Evolutionary conservation across 2,797 vertebrate genomes (phyloP).

Genomic region (Rhincodon typus): DNA sequence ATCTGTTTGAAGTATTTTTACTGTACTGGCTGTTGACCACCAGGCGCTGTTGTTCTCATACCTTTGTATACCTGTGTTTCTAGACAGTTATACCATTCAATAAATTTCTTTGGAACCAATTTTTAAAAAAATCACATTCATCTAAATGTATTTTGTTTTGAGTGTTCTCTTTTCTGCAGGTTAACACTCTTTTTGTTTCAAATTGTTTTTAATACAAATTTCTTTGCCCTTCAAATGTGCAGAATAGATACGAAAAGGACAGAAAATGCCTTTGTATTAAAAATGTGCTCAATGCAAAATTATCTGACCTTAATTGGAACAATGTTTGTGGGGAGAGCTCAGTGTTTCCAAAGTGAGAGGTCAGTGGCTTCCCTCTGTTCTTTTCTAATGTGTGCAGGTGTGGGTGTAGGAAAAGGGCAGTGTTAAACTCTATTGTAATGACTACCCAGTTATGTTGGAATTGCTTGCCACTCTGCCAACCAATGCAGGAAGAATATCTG

Average conservation of each 20-base stretch:
- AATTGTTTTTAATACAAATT: background rate
- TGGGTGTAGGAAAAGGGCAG: background rate
- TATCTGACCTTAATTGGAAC: background rate
- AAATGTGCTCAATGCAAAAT: background rate
- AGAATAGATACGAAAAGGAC: background rate
- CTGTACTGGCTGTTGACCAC: slow-evolving; percentile 81
- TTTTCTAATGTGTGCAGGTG: background rate
- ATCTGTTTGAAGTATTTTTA: slow-evolving; percentile 63
- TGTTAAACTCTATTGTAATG: background rate
- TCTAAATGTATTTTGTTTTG: slow-evolving; percentile 70
- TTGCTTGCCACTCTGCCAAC: background rate
- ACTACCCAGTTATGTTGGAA: background rate
- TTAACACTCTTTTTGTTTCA: background rate
- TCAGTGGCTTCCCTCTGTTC: background rate
- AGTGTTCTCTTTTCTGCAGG: background rate
- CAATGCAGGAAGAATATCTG: background rate
- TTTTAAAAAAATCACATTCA: slow-evolving; percentile 94
- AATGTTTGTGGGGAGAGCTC: no score
- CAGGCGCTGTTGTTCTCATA: slow-evolving; percentile 56
- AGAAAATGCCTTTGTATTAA: no score
- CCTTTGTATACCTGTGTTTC: slow-evolving; percentile 86
- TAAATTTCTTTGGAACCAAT: slow-evolving; percentile 39
- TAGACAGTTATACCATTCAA: slow-evolving; percentile 65
- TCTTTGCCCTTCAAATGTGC: no score
- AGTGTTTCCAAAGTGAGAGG: background rate